A percentile compares a stretch with the other conserved stretches of the same genome.
phyloP scores from a whole-genome alignment of 2,888 invertebrate genomes.

The Alloplasta piceator region DNA sequence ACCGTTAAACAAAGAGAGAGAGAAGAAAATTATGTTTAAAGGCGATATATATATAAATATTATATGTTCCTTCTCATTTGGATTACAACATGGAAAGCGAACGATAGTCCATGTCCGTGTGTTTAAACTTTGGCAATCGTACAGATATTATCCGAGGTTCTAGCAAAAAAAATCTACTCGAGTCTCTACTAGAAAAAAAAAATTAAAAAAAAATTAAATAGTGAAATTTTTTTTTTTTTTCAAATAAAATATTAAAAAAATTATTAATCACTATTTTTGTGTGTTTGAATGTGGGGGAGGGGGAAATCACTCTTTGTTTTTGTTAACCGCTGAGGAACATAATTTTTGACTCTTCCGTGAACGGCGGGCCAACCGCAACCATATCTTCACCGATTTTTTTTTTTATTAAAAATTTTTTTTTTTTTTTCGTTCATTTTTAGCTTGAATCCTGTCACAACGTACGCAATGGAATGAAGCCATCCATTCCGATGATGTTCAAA shows the following conservation, averaged over 20 bases:
- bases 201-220: too few relatives aligned
- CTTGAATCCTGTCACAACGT: conserved; percentile 75
- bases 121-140: neutral
- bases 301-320: conserved; percentile 21
- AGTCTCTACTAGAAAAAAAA: too few relatives aligned
- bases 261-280: neutral
- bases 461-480: conserved; percentile 82
- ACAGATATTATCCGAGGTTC: neutral
- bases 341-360: conserved; percentile 37
- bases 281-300: conserved; percentile 14
- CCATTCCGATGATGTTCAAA: conserved; percentile 80
- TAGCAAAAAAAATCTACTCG: too few relatives aligned
- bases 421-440: conserved; percentile 52
- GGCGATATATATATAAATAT: neutral
- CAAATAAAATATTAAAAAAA: neutral
- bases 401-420: conserved; percentile 21
- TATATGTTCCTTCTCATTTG: too few relatives aligned
- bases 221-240: too few relatives aligned
- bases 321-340: conserved; percentile 56
- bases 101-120: neutral
- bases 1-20: conserved; percentile 2
- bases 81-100: too few relatives aligned
- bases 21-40: conserved; percentile 46
- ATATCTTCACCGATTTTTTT: neutral
- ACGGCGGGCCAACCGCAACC: neutral